A percentile compares a stretch with the other conserved stretches of the same genome.
phyloP scores from a whole-genome alignment of 2,797 vertebrate genomes.

The Parauchenoglanis ngamensis region DNA sequence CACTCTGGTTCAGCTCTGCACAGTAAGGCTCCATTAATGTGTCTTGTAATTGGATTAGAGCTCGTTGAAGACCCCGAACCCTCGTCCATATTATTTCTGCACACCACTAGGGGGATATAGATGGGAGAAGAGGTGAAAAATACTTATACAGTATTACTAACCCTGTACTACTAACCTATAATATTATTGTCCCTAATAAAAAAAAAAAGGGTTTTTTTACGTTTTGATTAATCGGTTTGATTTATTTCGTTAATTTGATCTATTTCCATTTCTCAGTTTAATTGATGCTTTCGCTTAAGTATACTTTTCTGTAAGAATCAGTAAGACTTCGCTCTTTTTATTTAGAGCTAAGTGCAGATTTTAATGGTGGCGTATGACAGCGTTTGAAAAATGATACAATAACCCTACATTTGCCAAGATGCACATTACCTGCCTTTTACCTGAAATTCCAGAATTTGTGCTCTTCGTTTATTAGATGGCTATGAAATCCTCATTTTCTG shows the following conservation, averaged over 20 bases:
- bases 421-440: neutral
- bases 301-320: neutral
- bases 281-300: neutral
- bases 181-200: neutral
- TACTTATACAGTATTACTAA: neutral
- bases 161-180: too few relatives aligned
- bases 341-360: neutral
- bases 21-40: conserved; percentile 56
- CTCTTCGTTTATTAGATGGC: neutral
- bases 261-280: neutral
- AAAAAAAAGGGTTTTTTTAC: neutral
- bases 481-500: neutral
- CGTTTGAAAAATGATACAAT: neutral
- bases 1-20: conserved; percentile 51
- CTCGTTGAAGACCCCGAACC: conserved; percentile 50
- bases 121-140: neutral
- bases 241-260: neutral
- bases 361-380: neutral
- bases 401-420: neutral
- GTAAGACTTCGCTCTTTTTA: neutral
- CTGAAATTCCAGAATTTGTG: neutral
- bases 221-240: neutral
- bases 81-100: conserved; percentile 19
- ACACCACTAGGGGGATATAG: conserved; percentile 46
- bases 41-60: conserved; percentile 63